Conservation (phyloP, 2,113 vertebrate species). For the Pomatostomus ruficeps region DNA sequence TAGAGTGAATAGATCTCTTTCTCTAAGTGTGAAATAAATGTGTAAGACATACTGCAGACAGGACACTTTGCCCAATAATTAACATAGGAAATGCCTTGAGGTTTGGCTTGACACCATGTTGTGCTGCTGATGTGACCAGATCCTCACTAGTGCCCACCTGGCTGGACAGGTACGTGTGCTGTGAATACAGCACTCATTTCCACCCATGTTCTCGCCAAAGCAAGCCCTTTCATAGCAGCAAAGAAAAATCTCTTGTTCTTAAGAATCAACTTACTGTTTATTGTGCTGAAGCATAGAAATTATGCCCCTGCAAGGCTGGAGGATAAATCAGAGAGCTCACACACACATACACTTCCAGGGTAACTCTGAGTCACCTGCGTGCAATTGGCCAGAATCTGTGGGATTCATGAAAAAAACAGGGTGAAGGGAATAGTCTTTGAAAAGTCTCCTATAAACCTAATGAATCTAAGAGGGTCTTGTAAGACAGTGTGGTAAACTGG, state of each 20-base stretch:
- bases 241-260: neutral
- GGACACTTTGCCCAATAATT: neutral
- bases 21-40: neutral
- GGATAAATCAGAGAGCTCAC: neutral
- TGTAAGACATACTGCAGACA: neutral
- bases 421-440: neutral
- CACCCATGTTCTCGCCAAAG: neutral
- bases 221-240: neutral
- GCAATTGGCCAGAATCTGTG: neutral
- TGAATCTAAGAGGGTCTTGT: neutral
- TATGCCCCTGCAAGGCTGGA: neutral
- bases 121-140: neutral
- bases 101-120: neutral
- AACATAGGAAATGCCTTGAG: neutral
- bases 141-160: neutral
- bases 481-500: neutral
- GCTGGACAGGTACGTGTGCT: neutral
- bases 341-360: neutral
- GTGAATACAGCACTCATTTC: neutral
- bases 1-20: neutral
- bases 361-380: neutral
- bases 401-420: neutral
- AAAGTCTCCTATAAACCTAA: neutral
- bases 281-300: neutral
- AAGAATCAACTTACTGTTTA: neutral